Base-by-base conservation (phyloP, 1,140 invertebrate species). In the Phenacoccus solenopsis region DNA sequence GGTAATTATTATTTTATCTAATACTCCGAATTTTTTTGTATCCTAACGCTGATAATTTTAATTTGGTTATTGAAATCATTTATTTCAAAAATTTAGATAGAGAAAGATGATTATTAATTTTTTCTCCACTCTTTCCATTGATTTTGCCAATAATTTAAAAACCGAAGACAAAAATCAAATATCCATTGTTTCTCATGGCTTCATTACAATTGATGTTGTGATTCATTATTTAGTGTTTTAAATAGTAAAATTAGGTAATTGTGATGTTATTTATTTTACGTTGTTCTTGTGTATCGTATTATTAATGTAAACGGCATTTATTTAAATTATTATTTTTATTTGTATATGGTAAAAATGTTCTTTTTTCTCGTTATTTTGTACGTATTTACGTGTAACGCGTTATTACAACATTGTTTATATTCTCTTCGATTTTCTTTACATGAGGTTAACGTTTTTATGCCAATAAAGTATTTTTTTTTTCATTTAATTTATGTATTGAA, bases 381-480 rank as follows among this genome's bases (percentile, higher is more conserved):
- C 56, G 56, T 32, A 32, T 32, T 13, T 32, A n/a, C 32, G 32
- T 38, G 16, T 20, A 7, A 9, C 56, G 56, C 16, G 56, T 38
- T 38, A 59, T 5, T 32, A 32, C 30, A 32, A 32, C 13, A 32
- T 13, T 49, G 38, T 9, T 49, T 49, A n/a, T 49, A 16, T 9
- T 64, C 25, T 64, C 25, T 64, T 64, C 25, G 22, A 25, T 22
- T 59, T 59, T 59, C 56, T 22, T 59, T 38, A 10, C 9, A 64
- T 64, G 59, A 24, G 59, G 59, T 64, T 64, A 64, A 27, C 59
- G 59, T 64, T 64, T 64, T 64, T 64, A 64, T 25, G 59, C 25
- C 59, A 64, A 64, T 64, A 64, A 64, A 64, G 59, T 64, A n/a
- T 64, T 5, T 64, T 16, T 64, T 64, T 64, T 64, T 64, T 64